Percentiles rank a stretch among this genome's conserved stretches.
These are phyloP conservation scores for Bungarus multicinctus DNA, from an alignment of 2,113 vertebrate genomes.

Conservation along the genomic window DNA sequence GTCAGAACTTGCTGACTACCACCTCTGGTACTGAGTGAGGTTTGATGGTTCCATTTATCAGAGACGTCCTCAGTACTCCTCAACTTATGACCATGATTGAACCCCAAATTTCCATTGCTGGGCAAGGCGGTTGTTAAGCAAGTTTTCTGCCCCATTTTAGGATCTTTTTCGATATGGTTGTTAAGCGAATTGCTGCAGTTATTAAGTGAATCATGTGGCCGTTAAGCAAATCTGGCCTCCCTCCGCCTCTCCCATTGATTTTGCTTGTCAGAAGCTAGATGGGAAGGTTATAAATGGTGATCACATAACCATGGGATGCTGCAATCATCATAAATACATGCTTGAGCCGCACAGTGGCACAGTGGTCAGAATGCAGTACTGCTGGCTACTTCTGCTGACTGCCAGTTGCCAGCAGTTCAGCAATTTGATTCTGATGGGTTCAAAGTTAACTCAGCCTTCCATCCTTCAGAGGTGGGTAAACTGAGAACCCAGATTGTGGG, in stretches of 20 bases:
- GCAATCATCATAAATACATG: no score
- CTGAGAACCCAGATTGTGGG: no score
- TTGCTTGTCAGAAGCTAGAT: not conserved
- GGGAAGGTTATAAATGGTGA: not conserved
- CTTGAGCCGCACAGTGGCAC: no score
- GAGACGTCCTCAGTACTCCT: not conserved
- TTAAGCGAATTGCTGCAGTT: not conserved
- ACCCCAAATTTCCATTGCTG: not conserved
- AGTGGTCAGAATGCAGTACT: no score
- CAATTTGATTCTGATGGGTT: no score
- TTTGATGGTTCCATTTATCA: not conserved
- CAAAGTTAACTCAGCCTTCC: no score
- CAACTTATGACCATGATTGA: not conserved
- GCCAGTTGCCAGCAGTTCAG: no score
- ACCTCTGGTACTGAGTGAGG: no score
- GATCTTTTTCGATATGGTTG: not conserved
- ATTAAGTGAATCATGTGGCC: not conserved
- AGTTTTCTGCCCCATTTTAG: not conserved
- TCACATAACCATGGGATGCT: not conserved
- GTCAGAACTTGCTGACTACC: no score
- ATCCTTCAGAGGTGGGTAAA: no score
- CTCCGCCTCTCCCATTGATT: no score
- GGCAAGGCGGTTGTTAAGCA: not conserved
- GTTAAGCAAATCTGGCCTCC: not conserved
- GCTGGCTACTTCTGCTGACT: no score